Evolutionary conservation across 2,113 vertebrate species (phyloP).

Genomic region (Siphamia tubifer): DNA sequence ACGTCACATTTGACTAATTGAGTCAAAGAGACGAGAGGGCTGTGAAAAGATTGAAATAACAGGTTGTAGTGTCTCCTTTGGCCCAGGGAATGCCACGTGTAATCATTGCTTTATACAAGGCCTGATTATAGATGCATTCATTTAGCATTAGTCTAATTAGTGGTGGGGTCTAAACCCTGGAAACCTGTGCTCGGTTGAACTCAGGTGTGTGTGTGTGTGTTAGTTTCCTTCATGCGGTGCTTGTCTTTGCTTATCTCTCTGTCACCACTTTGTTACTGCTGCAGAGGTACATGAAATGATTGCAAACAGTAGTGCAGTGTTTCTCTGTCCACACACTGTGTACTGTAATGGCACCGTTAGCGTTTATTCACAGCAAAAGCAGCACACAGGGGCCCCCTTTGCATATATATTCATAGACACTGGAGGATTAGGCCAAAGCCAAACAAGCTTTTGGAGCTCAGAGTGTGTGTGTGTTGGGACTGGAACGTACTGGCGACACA

Average conservation of each 20-base stretch:
- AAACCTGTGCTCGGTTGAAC: neutral
- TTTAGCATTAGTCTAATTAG: slow-evolving; percentile 15
- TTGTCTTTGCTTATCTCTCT: slow-evolving; percentile 28
- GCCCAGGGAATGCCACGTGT: slow-evolving; percentile 10
- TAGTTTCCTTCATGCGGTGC: slow-evolving; percentile 24
- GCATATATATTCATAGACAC: no score
- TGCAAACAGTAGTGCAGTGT: slow-evolving; percentile 50
- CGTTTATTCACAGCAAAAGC: no score
- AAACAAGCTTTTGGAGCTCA: no score
- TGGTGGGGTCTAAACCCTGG: neutral
- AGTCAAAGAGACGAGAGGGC: slow-evolving; percentile 30
- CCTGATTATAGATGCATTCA: slow-evolving; percentile 19
- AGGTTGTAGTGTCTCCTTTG: slow-evolving; percentile 3
- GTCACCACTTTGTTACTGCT: slow-evolving; percentile 43
- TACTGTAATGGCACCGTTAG: neutral
- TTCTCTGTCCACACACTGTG: neutral
- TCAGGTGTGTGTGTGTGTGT: neutral
- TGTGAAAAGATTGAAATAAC: slow-evolving; percentile 16
- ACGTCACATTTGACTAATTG: slow-evolving; percentile 37
- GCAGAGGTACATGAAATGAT: slow-evolving; percentile 76
- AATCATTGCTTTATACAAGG: slow-evolving; percentile 16
- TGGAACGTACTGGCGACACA: no score
- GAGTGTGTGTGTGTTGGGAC: no score
- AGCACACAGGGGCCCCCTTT: no score
- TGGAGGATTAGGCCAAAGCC: no score